A percentile compares a stretch with the other conserved stretches of the same genome.
Evolutionary conservation across 2,113 vertebrate genomes (phyloP).

Genomic region (Syngnathus typhle): DNA sequence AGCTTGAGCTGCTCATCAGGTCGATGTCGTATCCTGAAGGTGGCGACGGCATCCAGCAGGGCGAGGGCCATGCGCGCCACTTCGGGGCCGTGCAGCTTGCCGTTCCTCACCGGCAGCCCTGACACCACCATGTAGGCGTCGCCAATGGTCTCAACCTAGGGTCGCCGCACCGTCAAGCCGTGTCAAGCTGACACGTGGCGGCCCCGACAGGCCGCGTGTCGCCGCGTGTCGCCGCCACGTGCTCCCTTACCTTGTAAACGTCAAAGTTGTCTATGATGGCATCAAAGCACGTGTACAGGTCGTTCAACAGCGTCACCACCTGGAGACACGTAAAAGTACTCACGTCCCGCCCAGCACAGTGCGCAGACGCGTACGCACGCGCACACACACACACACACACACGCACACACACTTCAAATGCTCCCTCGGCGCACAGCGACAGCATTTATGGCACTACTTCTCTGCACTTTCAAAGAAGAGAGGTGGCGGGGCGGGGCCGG

Average conservation of each 20-base stretch:
- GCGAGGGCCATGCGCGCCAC: slow-evolving; percentile 89
- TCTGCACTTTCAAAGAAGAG: too few relatives aligned
- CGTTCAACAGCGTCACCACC: slow-evolving; percentile 91
- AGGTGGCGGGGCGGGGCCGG: too few relatives aligned
- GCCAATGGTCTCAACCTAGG: slow-evolving; percentile 91
- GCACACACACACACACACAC: too few relatives aligned
- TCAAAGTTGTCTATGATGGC: slow-evolving; percentile 97
- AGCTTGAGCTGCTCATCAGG: slow-evolving; percentile 78
- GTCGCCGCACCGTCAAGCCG: neutral
- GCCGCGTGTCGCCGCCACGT: neutral
- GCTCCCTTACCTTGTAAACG: slow-evolving; percentile 83
- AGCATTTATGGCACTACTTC: too few relatives aligned
- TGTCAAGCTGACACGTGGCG: too few relatives aligned
- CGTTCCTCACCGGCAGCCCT: slow-evolving; percentile 83
- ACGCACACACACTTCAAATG: too few relatives aligned
- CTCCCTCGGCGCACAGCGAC: too few relatives aligned
- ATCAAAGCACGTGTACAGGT: slow-evolving; percentile 94
- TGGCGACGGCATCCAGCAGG: slow-evolving; percentile 79
- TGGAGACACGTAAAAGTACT: slow-evolving; percentile 33
- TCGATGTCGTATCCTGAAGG: slow-evolving; percentile 84
- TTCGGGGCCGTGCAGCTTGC: slow-evolving; percentile 81
- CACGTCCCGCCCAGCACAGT: too few relatives aligned
- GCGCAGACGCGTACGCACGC: too few relatives aligned
- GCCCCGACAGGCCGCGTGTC: too few relatives aligned
- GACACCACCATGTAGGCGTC: slow-evolving; percentile 98